Base-by-base conservation (phyloP, 2,113 vertebrate species). In the Stercorarius parasiticus region DNA sequence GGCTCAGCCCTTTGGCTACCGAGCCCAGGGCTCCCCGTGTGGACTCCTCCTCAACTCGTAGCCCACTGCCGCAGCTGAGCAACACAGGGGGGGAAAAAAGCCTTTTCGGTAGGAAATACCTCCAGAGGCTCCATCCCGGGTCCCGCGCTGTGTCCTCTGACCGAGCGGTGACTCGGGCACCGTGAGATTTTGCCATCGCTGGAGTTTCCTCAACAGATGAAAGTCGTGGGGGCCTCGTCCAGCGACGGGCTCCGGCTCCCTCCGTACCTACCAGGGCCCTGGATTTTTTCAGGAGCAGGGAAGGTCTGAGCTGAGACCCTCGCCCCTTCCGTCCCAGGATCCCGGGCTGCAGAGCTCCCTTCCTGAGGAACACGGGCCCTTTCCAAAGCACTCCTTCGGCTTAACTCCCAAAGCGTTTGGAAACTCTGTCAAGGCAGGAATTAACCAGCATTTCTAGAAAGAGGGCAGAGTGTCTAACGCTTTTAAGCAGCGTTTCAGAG, bases 361-460 rank as follows among this genome's bases (percentile, higher is more conserved):
- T 89, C 45, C 73, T 23, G 67, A 90, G 81, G 38, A 93, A 76
- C 53, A 69, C 66, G 83, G 66, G 36, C 55, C 45, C n/a, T 65
- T 59, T 80, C 65, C 45, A 89, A 86, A 84, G 45, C 3, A 19
- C 40, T 94, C 66, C 62, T 80, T 27, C 40, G 45, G 36, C 70
- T 85, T 77, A 70, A 85, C 55, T 96, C 72, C 59, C 88, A 82
- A 0, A 52, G 42, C 53, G 50, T 72, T 70, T 4, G 5, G 66
- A 66, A 84, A 56, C 43, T 78, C 64, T 62, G 50, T 50, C 72
- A 82, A 82, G 59, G 38, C 55, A 90, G 66, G 82, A 93, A 80
- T 92, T 92, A 82, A 77, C 80, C 59, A 34, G 74, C 25, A 34
- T 93, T 97, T 97, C 91, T 81, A 86, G 83, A 77, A 90, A 90